Conservation (phyloP, 2,888 invertebrate species). For the Keiferia lycopersicella region DNA sequence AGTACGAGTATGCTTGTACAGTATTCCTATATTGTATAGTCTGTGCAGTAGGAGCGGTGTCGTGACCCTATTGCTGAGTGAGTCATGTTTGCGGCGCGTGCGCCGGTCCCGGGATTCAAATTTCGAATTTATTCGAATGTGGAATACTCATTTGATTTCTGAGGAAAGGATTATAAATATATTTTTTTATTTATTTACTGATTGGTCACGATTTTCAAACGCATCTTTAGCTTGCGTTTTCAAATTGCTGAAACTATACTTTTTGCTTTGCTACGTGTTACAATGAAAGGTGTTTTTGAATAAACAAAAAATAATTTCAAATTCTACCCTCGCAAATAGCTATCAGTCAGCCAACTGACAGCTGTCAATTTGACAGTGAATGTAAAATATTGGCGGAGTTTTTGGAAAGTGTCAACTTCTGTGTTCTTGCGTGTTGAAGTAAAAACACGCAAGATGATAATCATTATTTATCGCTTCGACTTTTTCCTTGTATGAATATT, state of each 20-base stretch:
- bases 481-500: background rate
- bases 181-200: too few relatives aligned
- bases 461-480: constrained; percentile 7
- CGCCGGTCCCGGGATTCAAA: constrained; percentile 69
- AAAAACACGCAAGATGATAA: constrained; percentile 5
- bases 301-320: background rate
- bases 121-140: constrained; percentile 68
- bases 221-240: too few relatives aligned
- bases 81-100: constrained; percentile 74
- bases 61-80: constrained; percentile 79
- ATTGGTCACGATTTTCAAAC: too few relatives aligned
- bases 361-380: constrained; percentile 22
- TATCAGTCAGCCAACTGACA: constrained; percentile 20
- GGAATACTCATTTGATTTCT: constrained; percentile 27
- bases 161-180: background rate
- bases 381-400: constrained; percentile 15
- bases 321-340: constrained; percentile 3
- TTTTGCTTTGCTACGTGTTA: too few relatives aligned
- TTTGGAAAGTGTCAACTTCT: background rate
- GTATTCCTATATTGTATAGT: constrained; percentile 12
- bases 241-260: too few relatives aligned
- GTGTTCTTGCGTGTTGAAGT: constrained; percentile 8
- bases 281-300: background rate
- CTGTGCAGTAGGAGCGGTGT: constrained; percentile 46
- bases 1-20: constrained; percentile 2